Conservation (phyloP, 2,113 vertebrate genomes). For the Prolemur simus region DNA sequence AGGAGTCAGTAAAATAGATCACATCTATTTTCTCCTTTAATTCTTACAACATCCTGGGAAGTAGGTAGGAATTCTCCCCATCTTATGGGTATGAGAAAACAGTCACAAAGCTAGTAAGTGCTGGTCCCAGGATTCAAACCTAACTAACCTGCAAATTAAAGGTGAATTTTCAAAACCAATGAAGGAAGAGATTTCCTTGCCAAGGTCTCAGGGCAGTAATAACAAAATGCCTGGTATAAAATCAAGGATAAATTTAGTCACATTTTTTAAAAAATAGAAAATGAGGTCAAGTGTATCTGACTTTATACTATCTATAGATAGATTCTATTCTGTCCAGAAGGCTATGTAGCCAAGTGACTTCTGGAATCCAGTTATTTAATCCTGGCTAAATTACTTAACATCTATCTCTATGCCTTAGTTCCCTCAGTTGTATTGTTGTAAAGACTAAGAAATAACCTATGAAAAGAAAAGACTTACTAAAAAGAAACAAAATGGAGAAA, state of each 20-base stretch:
- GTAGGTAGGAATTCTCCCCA: neutral
- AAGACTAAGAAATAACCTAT: neutral
- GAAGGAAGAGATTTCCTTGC: neutral
- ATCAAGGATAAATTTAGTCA: neutral
- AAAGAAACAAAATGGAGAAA: neutral
- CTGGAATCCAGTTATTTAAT: neutral
- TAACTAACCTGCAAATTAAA: neutral
- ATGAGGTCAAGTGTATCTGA: neutral
- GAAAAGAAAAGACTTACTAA: neutral
- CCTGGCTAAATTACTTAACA: neutral
- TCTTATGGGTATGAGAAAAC: neutral
- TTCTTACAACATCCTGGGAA: neutral
- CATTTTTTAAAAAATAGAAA: neutral
- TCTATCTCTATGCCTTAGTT: neutral
- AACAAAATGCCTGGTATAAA: neutral
- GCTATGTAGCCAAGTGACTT: neutral
- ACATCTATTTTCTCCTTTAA: neutral
- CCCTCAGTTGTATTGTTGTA: neutral
- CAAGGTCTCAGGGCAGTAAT: neutral
- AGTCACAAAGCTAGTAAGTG: neutral
- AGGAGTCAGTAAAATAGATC: neutral
- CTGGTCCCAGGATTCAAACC: neutral
- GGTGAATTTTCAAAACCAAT: conserved; percentile 15
- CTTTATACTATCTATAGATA: neutral
- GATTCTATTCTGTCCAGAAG: neutral